Evolutionary conservation across 2,797 vertebrate genomes (phyloP), one percentile per base, ranked within the genome.

Genomic region (Apogon talboti): DNA sequence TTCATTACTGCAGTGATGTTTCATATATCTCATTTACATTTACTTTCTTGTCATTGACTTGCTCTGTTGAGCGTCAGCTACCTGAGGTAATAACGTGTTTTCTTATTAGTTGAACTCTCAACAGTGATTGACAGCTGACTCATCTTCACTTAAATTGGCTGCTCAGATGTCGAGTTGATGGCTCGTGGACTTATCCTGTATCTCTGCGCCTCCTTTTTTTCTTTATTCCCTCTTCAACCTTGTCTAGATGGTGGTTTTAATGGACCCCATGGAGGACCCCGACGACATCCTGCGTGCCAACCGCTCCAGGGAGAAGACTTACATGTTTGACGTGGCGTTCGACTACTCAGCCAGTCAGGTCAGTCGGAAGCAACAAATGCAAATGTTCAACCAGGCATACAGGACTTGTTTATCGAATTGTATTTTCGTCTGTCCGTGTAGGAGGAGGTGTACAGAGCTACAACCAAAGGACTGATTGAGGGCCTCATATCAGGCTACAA

Each of bases 401-500:
- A 11, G n/a, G 33, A 35, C 24, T 43, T 47, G 21, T 55, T 4
- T 60, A 15, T 43, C 6, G 2, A 35, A 35, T 10, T 9, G 33
- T 35, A 35, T 55, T 51, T 67, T 19, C 10, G 51, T 35, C 11
- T 15, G 24, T 16, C 14, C 45, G 9, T 69, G 54, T 78, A 98
- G 96, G 97, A 98, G 52, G 95, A 95, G 57, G 96, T 98, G 60
- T 98, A 98, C 73, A 88, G 92, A 62, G 93, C 93, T 53, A 98
- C 96, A 53, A 96, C 96, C 73, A 96, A 91, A 88, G 94, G 92
- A 4, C 92, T 98, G 63, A 94, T 98, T 0, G 87, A 95, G 24
- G 96, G 95, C 0, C 90, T 98, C 76, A 95, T 97, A 69, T 97
- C 96, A 0, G 96, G 97, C 81, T 97, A 95, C 87, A 96, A 97